Evolutionary conservation across 2,797 vertebrate genomes (phyloP), one percentile per base, ranked within the genome.

Genomic region (Periparus ater): DNA sequence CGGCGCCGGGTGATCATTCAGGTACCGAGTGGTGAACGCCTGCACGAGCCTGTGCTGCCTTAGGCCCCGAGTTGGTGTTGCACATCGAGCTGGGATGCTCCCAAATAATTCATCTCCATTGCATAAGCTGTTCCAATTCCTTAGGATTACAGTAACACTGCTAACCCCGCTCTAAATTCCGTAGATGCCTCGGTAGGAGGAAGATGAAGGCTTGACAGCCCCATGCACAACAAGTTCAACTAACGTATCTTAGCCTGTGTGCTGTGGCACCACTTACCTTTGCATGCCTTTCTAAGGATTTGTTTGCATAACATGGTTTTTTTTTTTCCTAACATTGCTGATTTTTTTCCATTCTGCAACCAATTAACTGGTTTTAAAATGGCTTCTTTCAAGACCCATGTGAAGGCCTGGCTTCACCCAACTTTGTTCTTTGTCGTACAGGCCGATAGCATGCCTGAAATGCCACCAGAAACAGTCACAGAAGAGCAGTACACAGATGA

Each of bases 1-100:
- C 99, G 98, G 81, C 99, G 99, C 71, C 98, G 99, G 96, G 98
- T 99, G 94, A 99, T 99, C 92, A 99, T 99, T 89, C 99, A 99
- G 99, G 99, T 99, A 99, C 97, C 3, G 32, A 96, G 96, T 94
- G 63, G 80, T 89, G 62, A 76, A 47, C 1, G n/a, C 72, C 17
- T 96, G 98, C 97, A 96, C 9, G 85, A 87, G 84, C 54, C 76
- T 65, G 27, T 65, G 88, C 72, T 92, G 58, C 19, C 57, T n/a
- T 22, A 30, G 82, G 85, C 68, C 83, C 86, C 32, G 25, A n/a
- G 48, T 17, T 66, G 76, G 13, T 70, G 40, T 19, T 36, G 77
- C 67, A 66, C 34, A 83, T 47, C 42, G 32, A 51, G 71, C 68
- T 77, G 85, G 95, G 94, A 85, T 67, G 92, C 68, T 95, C 73